Evolutionary conservation across 92 coral and sea anemone genomes (phyloP), one percentile per base, ranked within the genome.

Genomic region (Anthopleura xanthogrammica): DNA sequence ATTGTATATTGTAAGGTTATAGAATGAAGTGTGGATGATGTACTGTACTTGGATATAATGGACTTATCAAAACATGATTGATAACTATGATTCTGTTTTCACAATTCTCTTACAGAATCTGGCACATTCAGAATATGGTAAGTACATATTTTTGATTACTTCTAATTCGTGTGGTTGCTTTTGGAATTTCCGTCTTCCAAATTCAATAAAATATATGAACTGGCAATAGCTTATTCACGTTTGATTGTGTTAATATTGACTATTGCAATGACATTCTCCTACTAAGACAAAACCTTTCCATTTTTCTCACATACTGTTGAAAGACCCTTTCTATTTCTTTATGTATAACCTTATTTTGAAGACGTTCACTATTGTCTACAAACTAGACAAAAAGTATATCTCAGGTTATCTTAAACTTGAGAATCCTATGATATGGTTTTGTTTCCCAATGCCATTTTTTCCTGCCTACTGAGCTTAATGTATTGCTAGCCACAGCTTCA

Each of bases 51-150:
- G 36, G 52, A 8, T 64, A 29, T 80, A 41, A 60, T 80, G 40
- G 19, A 65, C 82, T n/a, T 19, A 72, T 64, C 16, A 50, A 7
- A 48, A 14, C 77, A 81, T 81, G 84, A 81, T 81, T 68, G 50
- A 81, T 68, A 81, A 81, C 66, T 81, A 81, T 81, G 84, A 81
- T 48, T 64, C 74, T 81, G 84, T 81, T 50, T 81, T 81, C 43
- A 68, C 84, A 22, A 81, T 81, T 81, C 84, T 81, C 48, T 81
- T 81, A 60, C 84, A 81, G 84, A 70, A 70, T 62, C 52, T 81
- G 84, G 43, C 84, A 46, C 77, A 81, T 40, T 43, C 73, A 43
- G 84, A 81, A 3, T 81, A 81, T 81, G 84, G 84, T 81, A 65
- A 81, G 84, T 81, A 70, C n/a, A 56, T 36, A 13, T 22, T 23